These are phyloP conservation scores for Aphidoletes aphidimyza DNA, from an alignment of 2,888 invertebrate species.

Conservation along the genomic window DNA sequence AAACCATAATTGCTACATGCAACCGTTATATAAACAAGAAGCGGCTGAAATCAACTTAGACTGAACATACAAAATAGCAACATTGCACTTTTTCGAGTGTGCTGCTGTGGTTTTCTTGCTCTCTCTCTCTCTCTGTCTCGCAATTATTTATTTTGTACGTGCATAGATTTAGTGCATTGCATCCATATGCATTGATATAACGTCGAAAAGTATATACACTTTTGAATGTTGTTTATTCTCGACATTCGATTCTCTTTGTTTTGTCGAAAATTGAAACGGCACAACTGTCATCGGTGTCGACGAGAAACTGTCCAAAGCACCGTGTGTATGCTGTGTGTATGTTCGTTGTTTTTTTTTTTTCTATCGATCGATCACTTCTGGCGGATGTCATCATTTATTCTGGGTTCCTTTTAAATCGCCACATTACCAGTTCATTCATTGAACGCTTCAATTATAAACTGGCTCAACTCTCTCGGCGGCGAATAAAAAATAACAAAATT, in stretches of 20 bases:
- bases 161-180: too few species aligned
- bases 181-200: too few species aligned
- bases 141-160: neutral
- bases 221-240: too few species aligned
- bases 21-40: conserved; percentile 45
- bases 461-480: neutral
- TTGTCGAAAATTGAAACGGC: too few species aligned
- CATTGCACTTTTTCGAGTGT: neutral
- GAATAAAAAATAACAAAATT: too few species aligned
- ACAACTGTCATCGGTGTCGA: neutral
- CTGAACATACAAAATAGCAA: conserved; percentile 36
- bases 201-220: too few species aligned
- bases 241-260: neutral
- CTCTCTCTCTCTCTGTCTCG: neutral
- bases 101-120: neutral
- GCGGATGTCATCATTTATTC: neutral
- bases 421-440: neutral
- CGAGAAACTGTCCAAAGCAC: neutral
- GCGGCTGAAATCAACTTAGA: conserved; percentile 11
- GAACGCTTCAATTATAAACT: neutral
- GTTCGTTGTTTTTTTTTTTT: too few species aligned
- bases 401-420: neutral
- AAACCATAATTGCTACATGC: conserved; percentile 33
- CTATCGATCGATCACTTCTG: neutral
- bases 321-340: too few species aligned